Conservation (phyloP, 2,888 invertebrate species). For the Thymelicus sylvestris region DNA sequence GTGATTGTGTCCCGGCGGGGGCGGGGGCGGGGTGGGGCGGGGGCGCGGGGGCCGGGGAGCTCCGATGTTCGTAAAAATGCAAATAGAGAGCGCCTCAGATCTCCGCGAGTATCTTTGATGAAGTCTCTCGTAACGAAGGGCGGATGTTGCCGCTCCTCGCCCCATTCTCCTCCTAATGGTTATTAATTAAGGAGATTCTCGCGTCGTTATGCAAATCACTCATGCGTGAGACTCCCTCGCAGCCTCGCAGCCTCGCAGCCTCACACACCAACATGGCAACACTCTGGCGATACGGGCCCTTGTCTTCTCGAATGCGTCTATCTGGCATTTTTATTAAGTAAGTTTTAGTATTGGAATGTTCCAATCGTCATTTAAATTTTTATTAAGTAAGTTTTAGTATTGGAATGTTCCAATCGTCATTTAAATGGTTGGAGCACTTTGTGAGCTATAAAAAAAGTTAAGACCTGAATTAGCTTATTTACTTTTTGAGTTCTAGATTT, state of each 20-base stretch:
- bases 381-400: too few relatives aligned
- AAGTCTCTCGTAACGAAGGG: slow-evolving; percentile 26
- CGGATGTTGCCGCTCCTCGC: slow-evolving; percentile 29
- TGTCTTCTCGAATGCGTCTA: background rate
- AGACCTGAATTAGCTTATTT: too few relatives aligned
- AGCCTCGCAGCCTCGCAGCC: too few relatives aligned
- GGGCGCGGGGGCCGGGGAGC: slow-evolving; percentile 4
- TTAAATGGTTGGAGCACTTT: too few relatives aligned
- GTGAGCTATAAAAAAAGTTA: too few relatives aligned
- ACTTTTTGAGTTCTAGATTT: too few relatives aligned
- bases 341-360: too few relatives aligned
- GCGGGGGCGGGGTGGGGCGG: slow-evolving; percentile 16
- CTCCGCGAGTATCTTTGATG: slow-evolving; percentile 22
- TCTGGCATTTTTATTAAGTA: background rate
- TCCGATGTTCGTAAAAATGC: slow-evolving; percentile 33
- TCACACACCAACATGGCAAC: background rate
- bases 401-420: too few relatives aligned
- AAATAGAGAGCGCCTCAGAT: slow-evolving; percentile 25
- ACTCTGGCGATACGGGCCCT: background rate
- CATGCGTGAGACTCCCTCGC: slow-evolving; percentile 12
- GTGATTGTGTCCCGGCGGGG: slow-evolving; percentile 12
- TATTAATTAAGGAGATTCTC: slow-evolving; percentile 34
- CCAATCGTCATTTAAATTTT: too few relatives aligned
- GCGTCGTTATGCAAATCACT: slow-evolving; percentile 24
- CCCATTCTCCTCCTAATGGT: slow-evolving; percentile 33